Evolutionary conservation across 2,797 vertebrate genomes (phyloP).

Genomic region (Betta splendens): DNA sequence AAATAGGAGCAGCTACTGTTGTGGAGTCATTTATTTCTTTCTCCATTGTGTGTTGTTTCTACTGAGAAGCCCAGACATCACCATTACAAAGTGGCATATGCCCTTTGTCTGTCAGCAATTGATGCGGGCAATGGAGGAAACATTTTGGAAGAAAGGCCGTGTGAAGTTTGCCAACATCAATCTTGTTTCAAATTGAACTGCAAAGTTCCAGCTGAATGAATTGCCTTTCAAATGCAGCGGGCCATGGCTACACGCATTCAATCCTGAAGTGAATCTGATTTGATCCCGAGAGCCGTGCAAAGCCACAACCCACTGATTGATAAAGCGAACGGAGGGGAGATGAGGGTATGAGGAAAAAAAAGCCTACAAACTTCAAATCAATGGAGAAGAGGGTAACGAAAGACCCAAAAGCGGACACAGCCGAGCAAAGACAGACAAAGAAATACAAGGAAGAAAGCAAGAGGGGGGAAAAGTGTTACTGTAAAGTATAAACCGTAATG

Average conservation of each 20-base stretch:
- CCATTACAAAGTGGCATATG: slow-evolving; percentile 71
- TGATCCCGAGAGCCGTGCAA: slow-evolving; percentile 75
- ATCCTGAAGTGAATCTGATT: slow-evolving; percentile 77
- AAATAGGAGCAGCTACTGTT: slow-evolving; percentile 24
- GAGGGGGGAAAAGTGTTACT: slow-evolving; percentile 36
- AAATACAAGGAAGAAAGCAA: slow-evolving; percentile 21
- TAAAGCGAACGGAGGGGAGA: slow-evolving; percentile 66
- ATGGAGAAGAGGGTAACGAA: slow-evolving; percentile 52
- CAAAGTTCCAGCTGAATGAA: slow-evolving; percentile 76
- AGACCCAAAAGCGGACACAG: slow-evolving; percentile 37
- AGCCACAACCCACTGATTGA: slow-evolving; percentile 76
- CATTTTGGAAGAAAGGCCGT: slow-evolving; percentile 71
- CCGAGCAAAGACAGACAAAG: slow-evolving; percentile 15
- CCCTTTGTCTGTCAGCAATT: slow-evolving; percentile 72
- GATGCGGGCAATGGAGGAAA: slow-evolving; percentile 74
- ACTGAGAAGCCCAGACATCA: slow-evolving; percentile 60
- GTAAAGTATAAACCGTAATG: slow-evolving; percentile 55
- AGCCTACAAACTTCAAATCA: slow-evolving; percentile 57
- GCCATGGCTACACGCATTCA: slow-evolving; percentile 73
- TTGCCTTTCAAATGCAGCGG: slow-evolving; percentile 79
- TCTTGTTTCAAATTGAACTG: slow-evolving; percentile 75
- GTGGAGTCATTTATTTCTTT: slow-evolving; percentile 17
- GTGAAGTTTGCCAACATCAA: slow-evolving; percentile 77
- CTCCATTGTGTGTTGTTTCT: slow-evolving; percentile 47
- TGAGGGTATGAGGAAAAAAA: slow-evolving; percentile 53